These are phyloP conservation scores for Apocrypta bakeri DNA, from an alignment of 1,140 invertebrate species.

Conservation along the genomic window DNA sequence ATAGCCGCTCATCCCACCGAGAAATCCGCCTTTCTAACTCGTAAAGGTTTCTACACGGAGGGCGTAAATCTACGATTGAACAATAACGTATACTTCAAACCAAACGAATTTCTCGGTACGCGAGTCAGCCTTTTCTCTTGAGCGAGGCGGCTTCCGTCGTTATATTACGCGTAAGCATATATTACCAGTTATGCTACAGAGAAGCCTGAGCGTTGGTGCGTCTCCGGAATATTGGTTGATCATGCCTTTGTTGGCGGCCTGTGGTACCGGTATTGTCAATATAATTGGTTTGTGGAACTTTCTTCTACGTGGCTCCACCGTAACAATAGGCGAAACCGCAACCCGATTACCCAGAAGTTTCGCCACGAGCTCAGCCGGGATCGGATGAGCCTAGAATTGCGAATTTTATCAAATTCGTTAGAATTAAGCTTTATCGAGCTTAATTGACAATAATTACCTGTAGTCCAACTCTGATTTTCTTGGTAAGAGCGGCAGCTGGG, in stretches of 20 bases:
- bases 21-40: neutral
- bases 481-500: constrained; percentile 93
- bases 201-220: constrained; percentile 86
- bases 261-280: constrained; percentile 94
- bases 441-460: constrained; percentile 78
- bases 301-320: constrained; percentile 93
- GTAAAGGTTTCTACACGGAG: neutral
- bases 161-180: constrained; percentile 67
- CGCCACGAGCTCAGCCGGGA: constrained; percentile 86
- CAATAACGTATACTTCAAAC: neutral
- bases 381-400: constrained; percentile 88
- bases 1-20: neutral
- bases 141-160: constrained; percentile 20
- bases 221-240: constrained; percentile 91
- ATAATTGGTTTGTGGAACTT: constrained; percentile 99
- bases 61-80: neutral
- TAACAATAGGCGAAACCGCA: constrained; percentile 96
- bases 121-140: neutral
- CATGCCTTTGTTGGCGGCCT: constrained; percentile 89
- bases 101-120: neutral
- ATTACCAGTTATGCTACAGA: constrained; percentile 95
- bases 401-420: neutral
- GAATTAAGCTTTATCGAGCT: neutral
- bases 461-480: constrained; percentile 95
- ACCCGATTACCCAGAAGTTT: constrained; percentile 93